Base-by-base conservation (phyloP, 2,797 vertebrate species). In the Anguilla marmorata region DNA sequence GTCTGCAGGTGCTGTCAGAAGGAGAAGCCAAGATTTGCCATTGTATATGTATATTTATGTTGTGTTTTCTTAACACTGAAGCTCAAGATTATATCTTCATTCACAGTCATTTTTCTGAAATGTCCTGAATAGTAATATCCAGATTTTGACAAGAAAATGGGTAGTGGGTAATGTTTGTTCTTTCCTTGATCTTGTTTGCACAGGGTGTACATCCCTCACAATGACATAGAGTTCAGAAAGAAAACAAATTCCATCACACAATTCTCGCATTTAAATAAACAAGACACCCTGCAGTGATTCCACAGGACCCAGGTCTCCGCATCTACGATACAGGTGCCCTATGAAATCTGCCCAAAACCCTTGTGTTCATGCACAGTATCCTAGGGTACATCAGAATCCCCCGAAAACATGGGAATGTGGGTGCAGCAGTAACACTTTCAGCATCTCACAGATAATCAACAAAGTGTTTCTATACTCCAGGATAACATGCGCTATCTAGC, bases 111-210 rank as follows among this genome's bases (percentile, higher is more conserved):
- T 37, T 41, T 33, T 85, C 50, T 85, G 63, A 58, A 88, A 50
- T 48, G 30, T 50, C 63, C 30, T 56, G 82, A 85, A 85, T 85
- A 74, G 19, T 87, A 87, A 85, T 85, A 37, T 83, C 50, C 33
- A 76, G 69, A 63, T 85, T 52, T 74, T 74, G 37, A 50, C 33
- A 24, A 74, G 50, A 63, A 85, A 50, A 76, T 41, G 16, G 33
- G 33, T 5, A 21, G 30, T 41, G 37, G 66, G 72, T 66, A 85
- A 82, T 88, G 63, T 85, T 88, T 85, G 37, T 87, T 54, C 60
- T 83, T 84, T 76, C 0, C 74, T 60, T 50, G 30, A 88, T 76
- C 82, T 12, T 30, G 50, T 88, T 88, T 85, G 52, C 84, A 85
- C 84, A 88, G 69, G 24, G 30, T 45, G 33, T 56, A 85, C 14